Conservation (phyloP, 1,140 invertebrate species). For the Drosophila mojavensis region DNA sequence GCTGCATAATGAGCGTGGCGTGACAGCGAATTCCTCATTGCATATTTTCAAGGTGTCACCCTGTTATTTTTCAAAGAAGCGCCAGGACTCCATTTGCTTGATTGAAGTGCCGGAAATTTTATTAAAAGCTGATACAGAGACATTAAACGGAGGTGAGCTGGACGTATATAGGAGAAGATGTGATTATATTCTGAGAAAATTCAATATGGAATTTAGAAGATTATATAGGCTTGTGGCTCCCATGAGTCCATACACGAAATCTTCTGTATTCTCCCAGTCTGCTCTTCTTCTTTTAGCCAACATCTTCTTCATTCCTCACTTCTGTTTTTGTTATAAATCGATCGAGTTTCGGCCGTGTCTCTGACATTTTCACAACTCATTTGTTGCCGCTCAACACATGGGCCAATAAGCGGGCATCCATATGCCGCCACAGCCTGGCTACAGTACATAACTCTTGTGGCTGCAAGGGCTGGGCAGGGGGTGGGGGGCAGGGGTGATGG, state of each 20-base stretch:
- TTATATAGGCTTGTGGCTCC: no score
- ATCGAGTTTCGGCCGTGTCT: constrained; percentile 7
- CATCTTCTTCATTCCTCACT: no score
- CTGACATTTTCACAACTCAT: constrained; percentile 48
- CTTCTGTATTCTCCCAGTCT: no score
- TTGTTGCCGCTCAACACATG: constrained; percentile 50
- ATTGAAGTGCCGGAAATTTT: neutral
- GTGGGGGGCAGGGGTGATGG: neutral
- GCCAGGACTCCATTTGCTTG: neutral
- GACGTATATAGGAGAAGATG: no score
- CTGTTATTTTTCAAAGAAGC: neutral
- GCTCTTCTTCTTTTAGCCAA: no score
- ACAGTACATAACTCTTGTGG: constrained; percentile 56
- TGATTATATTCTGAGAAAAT: no score
- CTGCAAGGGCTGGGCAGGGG: constrained; percentile 11
- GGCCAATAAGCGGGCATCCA: constrained; percentile 10
- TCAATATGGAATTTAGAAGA: no score
- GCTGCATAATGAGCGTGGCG: constrained; percentile 55
- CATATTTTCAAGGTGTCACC: constrained; percentile 22
- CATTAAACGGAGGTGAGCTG: neutral
- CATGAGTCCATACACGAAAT: no score
- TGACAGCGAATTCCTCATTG: constrained; percentile 37
- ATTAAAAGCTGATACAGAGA: neutral
- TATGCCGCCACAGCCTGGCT: constrained; percentile 30
- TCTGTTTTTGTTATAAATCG: constrained; percentile 15